Evolutionary conservation across 2,113 vertebrate species (phyloP).

Genomic region (Condylura cristata): DNA sequence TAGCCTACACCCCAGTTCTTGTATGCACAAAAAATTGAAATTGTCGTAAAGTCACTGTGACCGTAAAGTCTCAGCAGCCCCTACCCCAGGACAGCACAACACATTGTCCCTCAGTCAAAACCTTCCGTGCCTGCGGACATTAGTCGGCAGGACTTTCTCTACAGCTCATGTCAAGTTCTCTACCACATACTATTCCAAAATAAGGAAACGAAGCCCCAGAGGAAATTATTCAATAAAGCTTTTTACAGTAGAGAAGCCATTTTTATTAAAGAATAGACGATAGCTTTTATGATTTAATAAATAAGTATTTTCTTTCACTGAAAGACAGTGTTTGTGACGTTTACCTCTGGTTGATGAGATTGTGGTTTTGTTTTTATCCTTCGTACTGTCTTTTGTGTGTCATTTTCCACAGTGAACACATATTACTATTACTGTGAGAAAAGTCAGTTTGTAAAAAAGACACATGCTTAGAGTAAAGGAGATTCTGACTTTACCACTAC

Average conservation of each 20-base stretch:
- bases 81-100: neutral
- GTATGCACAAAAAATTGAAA: too few relatives aligned
- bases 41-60: neutral
- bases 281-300: neutral
- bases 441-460: neutral
- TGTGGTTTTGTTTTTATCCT: neutral
- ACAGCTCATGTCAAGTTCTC: neutral
- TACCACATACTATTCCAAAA: neutral
- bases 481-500: neutral
- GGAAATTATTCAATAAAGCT: neutral
- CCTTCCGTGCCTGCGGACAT: neutral
- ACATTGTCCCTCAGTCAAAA: neutral
- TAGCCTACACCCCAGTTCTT: too few relatives aligned
- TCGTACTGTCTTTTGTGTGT: neutral
- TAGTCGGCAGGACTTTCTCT: neutral
- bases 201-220: neutral
- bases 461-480: neutral
- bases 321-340: neutral
- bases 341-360: neutral
- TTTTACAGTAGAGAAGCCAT: neutral
- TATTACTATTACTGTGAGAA: neutral
- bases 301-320: neutral
- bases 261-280: slow-evolving; percentile 16
- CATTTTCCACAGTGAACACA: neutral
- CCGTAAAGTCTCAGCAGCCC: neutral